phyloP scores from a whole-genome alignment of 2,113 vertebrate genomes.

The Paracanthobrama guichenoti region DNA sequence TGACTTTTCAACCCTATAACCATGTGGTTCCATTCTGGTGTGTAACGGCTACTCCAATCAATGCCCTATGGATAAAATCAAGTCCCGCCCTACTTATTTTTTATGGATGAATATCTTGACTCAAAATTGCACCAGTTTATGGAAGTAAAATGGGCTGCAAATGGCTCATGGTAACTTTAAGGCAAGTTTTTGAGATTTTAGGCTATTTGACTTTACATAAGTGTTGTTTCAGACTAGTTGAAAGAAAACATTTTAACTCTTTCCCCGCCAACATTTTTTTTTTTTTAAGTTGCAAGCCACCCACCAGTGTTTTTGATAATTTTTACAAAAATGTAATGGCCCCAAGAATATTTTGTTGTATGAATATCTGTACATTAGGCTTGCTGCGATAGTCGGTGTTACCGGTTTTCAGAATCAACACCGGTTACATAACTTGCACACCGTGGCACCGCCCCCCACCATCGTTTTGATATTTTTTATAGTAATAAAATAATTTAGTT shows the following conservation, averaged over 20 bases:
- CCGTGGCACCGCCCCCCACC: no score
- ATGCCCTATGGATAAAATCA: background rate
- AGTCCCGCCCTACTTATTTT: background rate
- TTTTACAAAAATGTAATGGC: no score
- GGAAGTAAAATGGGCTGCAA: background rate
- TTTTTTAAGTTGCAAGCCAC: no score
- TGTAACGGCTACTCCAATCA: background rate
- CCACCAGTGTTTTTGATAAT: no score
- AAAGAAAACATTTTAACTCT: background rate
- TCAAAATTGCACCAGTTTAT: background rate
- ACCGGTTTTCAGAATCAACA: no score
- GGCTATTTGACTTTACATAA: background rate
- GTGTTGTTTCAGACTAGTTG: background rate
- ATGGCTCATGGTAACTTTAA: background rate
- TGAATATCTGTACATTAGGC: no score
- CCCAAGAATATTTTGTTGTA: no score
- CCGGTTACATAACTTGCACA: no score
- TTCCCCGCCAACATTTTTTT: no score
- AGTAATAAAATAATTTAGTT: no score
- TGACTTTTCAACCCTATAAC: background rate
- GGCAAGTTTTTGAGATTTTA: background rate
- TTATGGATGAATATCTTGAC: background rate
- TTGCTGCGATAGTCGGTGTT: no score
- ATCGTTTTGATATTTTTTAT: no score
- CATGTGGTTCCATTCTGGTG: slow-evolving; percentile 1